Evolutionary conservation across 2,113 vertebrate genomes (phyloP).

Genomic region (Upupa epops): DNA sequence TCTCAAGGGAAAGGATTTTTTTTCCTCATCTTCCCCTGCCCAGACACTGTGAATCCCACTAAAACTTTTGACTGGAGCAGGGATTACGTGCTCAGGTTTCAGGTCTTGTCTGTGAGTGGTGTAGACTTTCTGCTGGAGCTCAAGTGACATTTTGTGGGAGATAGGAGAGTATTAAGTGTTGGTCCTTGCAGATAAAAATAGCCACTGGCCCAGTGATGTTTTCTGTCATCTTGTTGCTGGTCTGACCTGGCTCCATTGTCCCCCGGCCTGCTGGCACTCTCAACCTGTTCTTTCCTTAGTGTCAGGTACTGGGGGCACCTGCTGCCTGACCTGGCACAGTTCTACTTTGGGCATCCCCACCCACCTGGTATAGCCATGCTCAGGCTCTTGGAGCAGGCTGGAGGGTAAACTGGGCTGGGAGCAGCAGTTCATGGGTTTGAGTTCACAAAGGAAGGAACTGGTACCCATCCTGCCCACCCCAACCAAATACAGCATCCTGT

Average conservation of each 20-base stretch:
- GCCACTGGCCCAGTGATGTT: not conserved
- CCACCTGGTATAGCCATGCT: not conserved
- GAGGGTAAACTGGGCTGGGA: not conserved
- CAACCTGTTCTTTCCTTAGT: not conserved
- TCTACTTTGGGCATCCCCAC: not conserved
- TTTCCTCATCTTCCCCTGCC: not conserved
- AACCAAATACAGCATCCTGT: not conserved
- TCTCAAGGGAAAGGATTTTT: not conserved
- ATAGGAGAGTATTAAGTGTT: slow-evolving; percentile 67
- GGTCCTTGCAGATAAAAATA: slow-evolving; percentile 65
- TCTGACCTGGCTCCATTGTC: not conserved
- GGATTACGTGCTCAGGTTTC: slow-evolving; percentile 56
- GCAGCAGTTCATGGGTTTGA: not conserved
- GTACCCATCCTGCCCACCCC: accelerated
- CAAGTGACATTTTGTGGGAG: slow-evolving; percentile 69
- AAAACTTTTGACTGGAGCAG: slow-evolving; percentile 59
- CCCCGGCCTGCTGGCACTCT: not conserved
- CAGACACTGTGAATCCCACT: slow-evolving; percentile 32
- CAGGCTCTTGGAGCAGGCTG: accelerated
- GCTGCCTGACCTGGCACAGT: accelerated
- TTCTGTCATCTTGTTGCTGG: not conserved
- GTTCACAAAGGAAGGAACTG: not conserved
- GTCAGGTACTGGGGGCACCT: not conserved
- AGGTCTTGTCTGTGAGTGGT: slow-evolving; percentile 32
- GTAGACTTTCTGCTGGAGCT: slow-evolving; percentile 25